Percentiles rank a stretch among this genome's conserved stretches.
Conservation (phyloP, 1,140 invertebrate species). For the Episyrphus balteatus region DNA sequence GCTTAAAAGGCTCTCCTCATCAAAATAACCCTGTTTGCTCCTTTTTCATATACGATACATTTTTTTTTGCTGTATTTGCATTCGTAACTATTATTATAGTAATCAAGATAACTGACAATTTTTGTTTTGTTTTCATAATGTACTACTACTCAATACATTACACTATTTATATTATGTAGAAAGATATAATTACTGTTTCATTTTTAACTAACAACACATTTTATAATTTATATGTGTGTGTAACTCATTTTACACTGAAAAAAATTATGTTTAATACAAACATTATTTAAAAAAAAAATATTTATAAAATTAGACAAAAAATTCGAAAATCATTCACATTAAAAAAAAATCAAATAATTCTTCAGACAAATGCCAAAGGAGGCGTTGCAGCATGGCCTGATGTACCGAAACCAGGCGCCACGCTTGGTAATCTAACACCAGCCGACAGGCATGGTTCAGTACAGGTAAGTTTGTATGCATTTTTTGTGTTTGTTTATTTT, state of each 20-base stretch:
- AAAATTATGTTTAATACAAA: background rate
- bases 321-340: background rate
- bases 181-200: background rate
- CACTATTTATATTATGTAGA: background rate
- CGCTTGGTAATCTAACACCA: constrained; percentile 67
- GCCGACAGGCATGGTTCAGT: constrained; percentile 90
- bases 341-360: background rate
- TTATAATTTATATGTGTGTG: background rate
- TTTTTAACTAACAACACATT: background rate
- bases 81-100: too few relatives aligned
- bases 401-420: constrained; percentile 40
- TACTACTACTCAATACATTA: too few relatives aligned
- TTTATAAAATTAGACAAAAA: background rate
- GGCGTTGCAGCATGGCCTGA: constrained; percentile 43
- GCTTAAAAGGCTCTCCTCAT: too few relatives aligned
- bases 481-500: constrained; percentile 1
- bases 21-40: too few relatives aligned
- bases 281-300: background rate
- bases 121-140: too few relatives aligned
- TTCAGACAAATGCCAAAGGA: constrained; percentile 37
- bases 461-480: constrained; percentile 56
- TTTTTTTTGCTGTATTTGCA: too few relatives aligned
- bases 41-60: too few relatives aligned
- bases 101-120: too few relatives aligned
- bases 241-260: background rate